Conservation (phyloP, 2,797 vertebrate genomes). For the Rhinophrynus dorsalis region DNA sequence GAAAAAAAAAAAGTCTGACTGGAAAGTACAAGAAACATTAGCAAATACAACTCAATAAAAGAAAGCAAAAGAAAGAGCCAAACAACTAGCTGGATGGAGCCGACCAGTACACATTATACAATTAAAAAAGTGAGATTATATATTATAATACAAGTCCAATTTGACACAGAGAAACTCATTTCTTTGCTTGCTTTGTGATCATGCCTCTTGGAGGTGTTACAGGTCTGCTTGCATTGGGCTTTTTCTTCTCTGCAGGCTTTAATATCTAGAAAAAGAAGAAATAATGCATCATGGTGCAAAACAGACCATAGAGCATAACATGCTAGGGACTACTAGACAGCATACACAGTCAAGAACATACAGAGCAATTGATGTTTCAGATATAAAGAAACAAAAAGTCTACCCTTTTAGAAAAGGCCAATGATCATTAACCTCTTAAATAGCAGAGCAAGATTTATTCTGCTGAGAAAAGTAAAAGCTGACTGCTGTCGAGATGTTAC, state of each 20-base stretch:
- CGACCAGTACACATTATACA: constrained; percentile 69
- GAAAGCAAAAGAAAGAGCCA: constrained; percentile 55
- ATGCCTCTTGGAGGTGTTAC: constrained; percentile 96
- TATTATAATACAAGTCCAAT: constrained; percentile 75
- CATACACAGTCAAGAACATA: no score
- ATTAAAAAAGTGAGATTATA: constrained; percentile 72
- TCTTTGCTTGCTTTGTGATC: constrained; percentile 98
- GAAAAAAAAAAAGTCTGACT: constrained; percentile 44
- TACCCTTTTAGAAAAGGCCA: no score
- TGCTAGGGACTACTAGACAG: no score
- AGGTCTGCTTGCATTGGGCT: constrained; percentile 92
- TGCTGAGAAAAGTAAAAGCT: no score
- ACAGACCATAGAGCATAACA: no score
- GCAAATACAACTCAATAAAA: constrained; percentile 67
- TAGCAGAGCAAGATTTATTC: no score
- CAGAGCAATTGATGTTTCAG: no score
- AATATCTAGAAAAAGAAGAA: constrained; percentile 78
- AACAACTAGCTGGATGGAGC: constrained; percentile 74
- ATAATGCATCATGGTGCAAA: not conserved
- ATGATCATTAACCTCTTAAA: no score
- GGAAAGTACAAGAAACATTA: constrained; percentile 64
- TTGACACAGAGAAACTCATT: constrained; percentile 77
- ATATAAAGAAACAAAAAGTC: no score
- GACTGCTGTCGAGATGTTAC: no score
- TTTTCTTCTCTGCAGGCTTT: constrained; percentile 98